phyloP scores from a whole-genome alignment of 2,797 vertebrate genomes.

The Brachyrhaphis roseni region DNA sequence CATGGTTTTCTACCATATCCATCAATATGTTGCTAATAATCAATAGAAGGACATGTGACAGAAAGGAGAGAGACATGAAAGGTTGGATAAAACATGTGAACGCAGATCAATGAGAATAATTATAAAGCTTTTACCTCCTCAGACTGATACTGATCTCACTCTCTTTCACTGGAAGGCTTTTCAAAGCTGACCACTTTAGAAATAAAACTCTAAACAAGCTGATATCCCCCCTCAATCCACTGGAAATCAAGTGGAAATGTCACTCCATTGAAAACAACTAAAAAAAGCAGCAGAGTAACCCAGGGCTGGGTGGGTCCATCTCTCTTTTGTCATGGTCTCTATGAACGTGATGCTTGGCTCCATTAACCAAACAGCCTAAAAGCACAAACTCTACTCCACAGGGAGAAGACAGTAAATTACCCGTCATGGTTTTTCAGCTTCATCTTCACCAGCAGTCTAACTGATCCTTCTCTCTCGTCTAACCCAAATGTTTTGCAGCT shows the following conservation, averaged over 20 bases:
- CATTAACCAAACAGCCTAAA: conserved; percentile 54
- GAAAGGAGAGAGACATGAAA: conserved; percentile 3
- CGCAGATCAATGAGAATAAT: conserved; percentile 9
- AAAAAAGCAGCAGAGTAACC: conserved; percentile 31
- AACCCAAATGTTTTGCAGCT: conserved; percentile 30
- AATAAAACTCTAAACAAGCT: conserved; percentile 21
- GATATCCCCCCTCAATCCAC: conserved; percentile 15
- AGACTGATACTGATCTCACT: conserved; percentile 3
- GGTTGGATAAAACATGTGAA: conserved; percentile 27
- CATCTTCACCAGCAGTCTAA: conserved; percentile 20
- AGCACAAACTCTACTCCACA: conserved; percentile 20
- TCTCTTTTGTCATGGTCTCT: conserved; percentile 35
- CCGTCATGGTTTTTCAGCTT: conserved; percentile 15
- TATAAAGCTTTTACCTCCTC: background rate
- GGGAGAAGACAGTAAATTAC: conserved; percentile 19
- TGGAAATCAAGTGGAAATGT: conserved; percentile 28
- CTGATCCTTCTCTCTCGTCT: conserved; percentile 26
- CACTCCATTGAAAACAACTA: conserved; percentile 21
- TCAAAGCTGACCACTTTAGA: background rate
- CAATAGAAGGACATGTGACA: too few species aligned
- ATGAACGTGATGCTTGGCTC: conserved; percentile 47
- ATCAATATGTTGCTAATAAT: too few species aligned
- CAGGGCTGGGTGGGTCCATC: conserved; percentile 7
- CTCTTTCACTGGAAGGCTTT: conserved; percentile 9
- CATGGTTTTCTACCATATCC: too few species aligned